These are phyloP conservation scores for Xenopus laevis DNA, from an alignment of 2,113 vertebrate genomes.

Conservation along the genomic window DNA sequence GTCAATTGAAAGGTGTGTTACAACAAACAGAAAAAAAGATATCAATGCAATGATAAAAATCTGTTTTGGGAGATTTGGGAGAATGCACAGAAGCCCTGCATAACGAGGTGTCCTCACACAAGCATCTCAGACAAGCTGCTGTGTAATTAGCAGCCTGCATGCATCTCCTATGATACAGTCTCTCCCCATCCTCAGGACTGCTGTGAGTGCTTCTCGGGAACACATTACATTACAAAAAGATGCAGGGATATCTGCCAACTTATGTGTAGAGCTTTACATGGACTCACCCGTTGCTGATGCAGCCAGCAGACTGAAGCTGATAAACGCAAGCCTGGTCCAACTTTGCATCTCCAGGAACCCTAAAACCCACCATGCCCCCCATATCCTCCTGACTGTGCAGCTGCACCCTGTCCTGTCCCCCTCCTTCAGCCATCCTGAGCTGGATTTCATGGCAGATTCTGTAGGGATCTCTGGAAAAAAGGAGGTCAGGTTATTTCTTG, in stretches of 20 bases:
- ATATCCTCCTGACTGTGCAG: slow-evolving; percentile 61
- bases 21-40: not conserved
- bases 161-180: slow-evolving; percentile 22
- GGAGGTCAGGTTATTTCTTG: slow-evolving; percentile 72
- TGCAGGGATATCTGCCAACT: not conserved
- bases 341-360: slow-evolving; percentile 76
- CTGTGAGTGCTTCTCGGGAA: not conserved
- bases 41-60: too few relatives aligned
- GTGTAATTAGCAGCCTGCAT: slow-evolving; percentile 35
- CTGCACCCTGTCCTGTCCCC: slow-evolving; percentile 69
- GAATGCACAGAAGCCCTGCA: not conserved
- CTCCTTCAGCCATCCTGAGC: slow-evolving; percentile 65
- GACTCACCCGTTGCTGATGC: slow-evolving; percentile 84
- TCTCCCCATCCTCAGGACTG: not conserved
- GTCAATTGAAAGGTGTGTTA: not conserved
- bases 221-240: not conserved
- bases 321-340: slow-evolving; percentile 84
- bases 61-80: too few relatives aligned
- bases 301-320: slow-evolving; percentile 83
- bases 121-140: slow-evolving; percentile 40
- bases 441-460: slow-evolving; percentile 73
- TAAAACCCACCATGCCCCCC: slow-evolving; percentile 72
- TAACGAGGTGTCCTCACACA: slow-evolving; percentile 2
- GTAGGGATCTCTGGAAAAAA: slow-evolving; percentile 58
- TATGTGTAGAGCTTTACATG: slow-evolving; percentile 6